Conservation (phyloP, 2,113 vertebrate genomes). For the Protobothrops mucrosquamatus region DNA sequence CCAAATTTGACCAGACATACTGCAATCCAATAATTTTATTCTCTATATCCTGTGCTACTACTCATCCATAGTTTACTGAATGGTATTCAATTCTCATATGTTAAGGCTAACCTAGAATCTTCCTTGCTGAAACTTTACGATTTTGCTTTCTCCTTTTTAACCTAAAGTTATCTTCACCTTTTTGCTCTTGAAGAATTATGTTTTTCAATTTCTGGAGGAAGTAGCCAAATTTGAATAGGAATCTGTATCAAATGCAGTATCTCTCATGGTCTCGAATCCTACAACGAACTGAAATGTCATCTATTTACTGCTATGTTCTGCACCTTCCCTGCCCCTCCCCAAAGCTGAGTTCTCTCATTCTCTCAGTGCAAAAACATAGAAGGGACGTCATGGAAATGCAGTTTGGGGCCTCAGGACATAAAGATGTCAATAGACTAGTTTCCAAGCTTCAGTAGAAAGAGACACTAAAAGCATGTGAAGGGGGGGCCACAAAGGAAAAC, state of each 20-base stretch:
- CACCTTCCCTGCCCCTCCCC: neutral
- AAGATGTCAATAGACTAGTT: constrained; percentile 72
- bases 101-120: neutral
- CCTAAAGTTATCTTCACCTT: neutral
- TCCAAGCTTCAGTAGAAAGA: constrained; percentile 67
- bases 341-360: neutral
- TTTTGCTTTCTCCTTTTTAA: neutral
- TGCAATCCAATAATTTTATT: neutral
- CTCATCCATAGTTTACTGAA: neutral
- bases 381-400: constrained; percentile 73
- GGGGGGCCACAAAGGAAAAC: constrained; percentile 26
- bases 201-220: neutral
- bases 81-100: neutral
- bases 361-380: constrained; percentile 49
- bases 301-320: neutral
- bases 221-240: neutral
- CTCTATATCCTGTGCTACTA: neutral
- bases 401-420: constrained; percentile 58
- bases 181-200: neutral
- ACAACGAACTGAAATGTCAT: neutral
- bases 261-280: neutral
- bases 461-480: constrained; percentile 51
- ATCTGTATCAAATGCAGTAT: neutral
- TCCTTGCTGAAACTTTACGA: neutral
- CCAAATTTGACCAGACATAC: neutral